phyloP scores from a whole-genome alignment of 2,113 vertebrate species.

The Halcyon malimbica region DNA sequence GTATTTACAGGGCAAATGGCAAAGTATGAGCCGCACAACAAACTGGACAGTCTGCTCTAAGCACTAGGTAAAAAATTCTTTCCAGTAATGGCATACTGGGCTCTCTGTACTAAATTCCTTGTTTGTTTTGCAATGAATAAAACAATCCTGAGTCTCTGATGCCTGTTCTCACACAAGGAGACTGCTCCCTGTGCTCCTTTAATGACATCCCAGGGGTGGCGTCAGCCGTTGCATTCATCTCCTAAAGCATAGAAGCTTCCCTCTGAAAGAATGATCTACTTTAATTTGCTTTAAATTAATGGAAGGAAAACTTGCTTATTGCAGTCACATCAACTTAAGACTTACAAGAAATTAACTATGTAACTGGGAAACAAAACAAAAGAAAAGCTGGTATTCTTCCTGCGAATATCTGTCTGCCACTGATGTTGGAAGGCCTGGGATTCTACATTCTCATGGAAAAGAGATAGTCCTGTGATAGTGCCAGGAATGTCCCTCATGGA shows the following conservation, averaged over 20 bases:
- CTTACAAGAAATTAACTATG: neutral
- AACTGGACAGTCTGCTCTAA: neutral
- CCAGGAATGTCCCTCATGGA: neutral
- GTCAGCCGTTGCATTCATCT: neutral
- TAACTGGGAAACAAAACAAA: neutral
- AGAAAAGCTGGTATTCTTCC: neutral
- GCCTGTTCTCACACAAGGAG: neutral
- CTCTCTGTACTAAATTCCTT: neutral
- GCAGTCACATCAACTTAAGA: neutral
- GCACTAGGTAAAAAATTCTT: neutral
- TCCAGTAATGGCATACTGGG: neutral
- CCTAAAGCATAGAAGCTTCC: neutral
- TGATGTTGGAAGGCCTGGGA: fast-evolving
- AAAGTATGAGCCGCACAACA: neutral
- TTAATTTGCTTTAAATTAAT: conserved; percentile 1
- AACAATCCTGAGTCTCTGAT: neutral
- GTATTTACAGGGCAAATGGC: neutral
- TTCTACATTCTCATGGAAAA: neutral
- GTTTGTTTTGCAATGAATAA: neutral
- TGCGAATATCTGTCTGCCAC: neutral
- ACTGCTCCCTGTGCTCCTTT: neutral
- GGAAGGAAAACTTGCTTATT: neutral
- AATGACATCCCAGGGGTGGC: neutral
- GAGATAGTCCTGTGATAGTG: neutral
- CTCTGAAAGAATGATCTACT: neutral